Evolutionary conservation across 2,113 vertebrate species (phyloP).

Genomic region (Saimiri boliviensis): DNA sequence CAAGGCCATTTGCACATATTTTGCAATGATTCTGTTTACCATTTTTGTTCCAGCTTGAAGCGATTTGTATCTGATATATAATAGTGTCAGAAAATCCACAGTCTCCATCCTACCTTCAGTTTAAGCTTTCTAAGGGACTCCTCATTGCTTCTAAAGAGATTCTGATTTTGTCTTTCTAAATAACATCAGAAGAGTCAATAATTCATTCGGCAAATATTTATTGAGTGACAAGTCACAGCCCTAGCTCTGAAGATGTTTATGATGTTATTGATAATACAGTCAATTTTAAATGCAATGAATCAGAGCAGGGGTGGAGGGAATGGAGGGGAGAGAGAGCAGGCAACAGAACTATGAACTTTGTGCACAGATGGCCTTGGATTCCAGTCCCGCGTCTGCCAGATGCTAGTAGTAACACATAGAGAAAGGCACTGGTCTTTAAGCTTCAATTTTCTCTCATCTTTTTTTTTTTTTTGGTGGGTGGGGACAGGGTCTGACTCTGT

Average conservation of each 20-base stretch:
- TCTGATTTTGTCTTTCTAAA: slow-evolving; percentile 19
- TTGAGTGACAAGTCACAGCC: not conserved
- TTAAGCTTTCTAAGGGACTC: not conserved
- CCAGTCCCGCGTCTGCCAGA: not conserved
- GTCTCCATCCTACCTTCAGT: not conserved
- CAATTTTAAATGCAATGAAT: not conserved
- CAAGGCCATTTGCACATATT: not conserved
- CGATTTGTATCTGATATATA: not conserved
- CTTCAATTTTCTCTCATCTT: not conserved
- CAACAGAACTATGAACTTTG: not conserved
- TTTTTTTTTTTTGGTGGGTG: too few species aligned
- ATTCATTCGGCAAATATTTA: not conserved
- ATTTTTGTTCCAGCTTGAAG: not conserved
- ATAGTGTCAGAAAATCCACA: not conserved
- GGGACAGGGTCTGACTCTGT: too few species aligned
- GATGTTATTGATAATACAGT: not conserved
- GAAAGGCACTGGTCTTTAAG: not conserved
- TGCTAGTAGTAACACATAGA: not conserved
- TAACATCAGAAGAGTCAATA: not conserved
- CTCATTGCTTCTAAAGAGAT: not conserved
- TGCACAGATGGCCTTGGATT: not conserved
- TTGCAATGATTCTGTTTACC: not conserved
- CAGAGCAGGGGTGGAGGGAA: too few species aligned
- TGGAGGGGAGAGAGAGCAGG: too few species aligned
- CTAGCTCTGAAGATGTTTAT: not conserved